Evolutionary conservation across 2,797 vertebrate species (phyloP).

Genomic region (Gouania willdenowi): DNA sequence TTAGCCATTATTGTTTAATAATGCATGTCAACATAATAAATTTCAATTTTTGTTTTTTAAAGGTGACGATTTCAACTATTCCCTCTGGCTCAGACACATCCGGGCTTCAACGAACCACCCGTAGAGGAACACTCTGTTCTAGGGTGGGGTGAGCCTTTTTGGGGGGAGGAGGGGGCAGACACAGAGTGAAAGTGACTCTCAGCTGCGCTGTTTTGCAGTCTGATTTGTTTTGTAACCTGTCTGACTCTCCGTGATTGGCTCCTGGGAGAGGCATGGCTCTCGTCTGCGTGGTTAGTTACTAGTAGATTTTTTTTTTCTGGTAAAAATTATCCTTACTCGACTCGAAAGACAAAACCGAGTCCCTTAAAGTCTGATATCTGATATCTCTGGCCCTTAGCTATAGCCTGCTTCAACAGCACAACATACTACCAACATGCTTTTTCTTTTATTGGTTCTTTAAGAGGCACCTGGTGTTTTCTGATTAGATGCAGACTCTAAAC

Average conservation of each 20-base stretch:
- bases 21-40: conserved; percentile 37
- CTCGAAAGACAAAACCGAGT: no score
- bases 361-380: conserved; percentile 41
- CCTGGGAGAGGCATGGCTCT: conserved; percentile 35
- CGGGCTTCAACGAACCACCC: conserved; percentile 55
- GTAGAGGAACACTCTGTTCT: conserved; percentile 68
- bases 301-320: conserved; percentile 35
- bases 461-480: no score
- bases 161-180: conserved; percentile 32
- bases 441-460: no score
- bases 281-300: conserved; percentile 43
- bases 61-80: conserved; percentile 46
- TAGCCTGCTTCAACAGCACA: no score
- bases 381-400: no score
- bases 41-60: conserved; percentile 25
- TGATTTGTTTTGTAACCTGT: conserved; percentile 49
- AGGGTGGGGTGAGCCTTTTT: conserved; percentile 58
- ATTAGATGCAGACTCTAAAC: no score
- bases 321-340: no score
- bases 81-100: conserved; percentile 40
- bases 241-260: conserved; percentile 44
- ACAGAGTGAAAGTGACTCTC: conserved; percentile 41
- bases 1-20: conserved; percentile 11
- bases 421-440: no score
- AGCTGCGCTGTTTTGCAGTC: conserved; percentile 38